Percentiles rank a stretch among this genome's conserved stretches.
These are phyloP conservation scores for Stegostoma tigrinum DNA, from an alignment of 2,113 vertebrate species.

Conservation along the genomic window DNA sequence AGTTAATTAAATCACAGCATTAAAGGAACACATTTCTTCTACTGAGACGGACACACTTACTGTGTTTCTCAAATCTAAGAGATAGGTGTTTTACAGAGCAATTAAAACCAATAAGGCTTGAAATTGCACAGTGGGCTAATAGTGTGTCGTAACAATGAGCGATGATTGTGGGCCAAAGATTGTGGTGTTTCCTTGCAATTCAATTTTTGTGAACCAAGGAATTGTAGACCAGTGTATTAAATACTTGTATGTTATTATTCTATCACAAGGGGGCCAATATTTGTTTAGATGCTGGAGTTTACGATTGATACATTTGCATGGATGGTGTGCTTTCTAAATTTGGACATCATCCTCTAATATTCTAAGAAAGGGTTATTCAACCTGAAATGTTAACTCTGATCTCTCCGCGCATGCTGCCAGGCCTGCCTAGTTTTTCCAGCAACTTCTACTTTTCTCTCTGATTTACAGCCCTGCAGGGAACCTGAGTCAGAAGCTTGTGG, in stretches of 20 bases:
- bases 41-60: not conserved
- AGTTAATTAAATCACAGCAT: not conserved
- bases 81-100: not conserved
- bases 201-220: not conserved
- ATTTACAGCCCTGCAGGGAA: no score
- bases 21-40: not conserved
- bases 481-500: not conserved
- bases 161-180: not conserved
- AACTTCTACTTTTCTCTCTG: no score
- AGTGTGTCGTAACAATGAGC: not conserved
- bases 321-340: not conserved
- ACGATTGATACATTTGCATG: not conserved
- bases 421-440: no score
- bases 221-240: not conserved
- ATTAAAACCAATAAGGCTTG: conserved; percentile 29
- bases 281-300: not conserved
- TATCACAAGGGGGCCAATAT: not conserved
- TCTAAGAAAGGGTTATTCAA: no score
- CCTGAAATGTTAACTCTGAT: no score
- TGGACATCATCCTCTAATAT: not conserved
- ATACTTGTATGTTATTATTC: not conserved
- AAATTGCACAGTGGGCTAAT: not conserved
- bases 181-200: not conserved
- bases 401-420: no score
- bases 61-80: not conserved